Evolutionary conservation across 2,888 invertebrate species (phyloP), one percentile per base, ranked within the genome.

Genomic region (Oligia latruncula): DNA sequence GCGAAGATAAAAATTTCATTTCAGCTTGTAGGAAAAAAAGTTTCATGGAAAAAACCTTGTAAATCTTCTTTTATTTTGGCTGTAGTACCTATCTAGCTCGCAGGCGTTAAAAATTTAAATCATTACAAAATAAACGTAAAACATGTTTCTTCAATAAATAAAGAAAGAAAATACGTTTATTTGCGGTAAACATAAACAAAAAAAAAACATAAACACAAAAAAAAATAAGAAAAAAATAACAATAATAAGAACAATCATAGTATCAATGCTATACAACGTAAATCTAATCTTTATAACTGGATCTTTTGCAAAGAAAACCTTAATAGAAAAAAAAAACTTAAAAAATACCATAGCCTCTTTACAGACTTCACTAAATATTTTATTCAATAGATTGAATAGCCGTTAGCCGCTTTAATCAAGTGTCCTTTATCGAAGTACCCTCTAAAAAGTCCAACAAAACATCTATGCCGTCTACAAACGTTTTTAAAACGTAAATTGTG

Each of bases 331-430:
- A 49, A 49, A 49, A 49, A 49, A 49, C 49, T 2, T 3, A 15
- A 71, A 75, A 66, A 71, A 65, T 40, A 65, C 78, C 78, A 82
- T 55, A 40, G 58, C 15, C 20, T 74, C 77, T 79, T 55, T 15
- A 52, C 6, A 55, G 29, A 72, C 23, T 15, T 70, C 5, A 46
- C 60, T 67, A 71, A 87, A 78, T 74, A 77, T 81, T 78, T 74
- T 64, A 79, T 80, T 73, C 46, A 77, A 75, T 75, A 73, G 52
- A 58, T 77, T 80, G n/a, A 64, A 77, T 81, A 70, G 73, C 49
- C 64, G 77, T 78, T 70, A 86, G 74, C 71, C 66, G 40, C 43
- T 83, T 83, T 78, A 64, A 80, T 82, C 65, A 86, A 83, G 74
- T 86, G 71, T 67, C 55, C 35, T 77, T 66, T 70, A 72, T 35